A percentile compares a stretch with the other conserved stretches of the same genome.
Conservation (phyloP, 2,888 invertebrate genomes). For the Troilus luridus region DNA sequence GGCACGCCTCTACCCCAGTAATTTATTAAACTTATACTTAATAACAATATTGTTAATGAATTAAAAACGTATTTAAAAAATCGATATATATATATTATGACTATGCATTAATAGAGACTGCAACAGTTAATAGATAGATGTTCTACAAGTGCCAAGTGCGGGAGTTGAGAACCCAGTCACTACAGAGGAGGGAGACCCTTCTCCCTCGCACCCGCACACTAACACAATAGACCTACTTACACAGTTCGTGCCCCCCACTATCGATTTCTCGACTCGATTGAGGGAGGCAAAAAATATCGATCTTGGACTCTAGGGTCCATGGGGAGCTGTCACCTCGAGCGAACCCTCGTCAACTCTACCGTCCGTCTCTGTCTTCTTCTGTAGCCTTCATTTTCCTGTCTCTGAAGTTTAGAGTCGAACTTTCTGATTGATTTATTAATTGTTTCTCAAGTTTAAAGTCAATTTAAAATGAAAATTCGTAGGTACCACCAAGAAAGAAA, state of each 20-base stretch:
- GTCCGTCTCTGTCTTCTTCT: neutral
- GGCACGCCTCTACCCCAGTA: too few relatives aligned
- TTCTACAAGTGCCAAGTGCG: conserved; percentile 22
- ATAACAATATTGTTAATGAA: too few relatives aligned
- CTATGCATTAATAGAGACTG: neutral
- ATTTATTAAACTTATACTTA: too few relatives aligned
- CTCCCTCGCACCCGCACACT: neutral
- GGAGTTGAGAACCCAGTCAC: neutral
- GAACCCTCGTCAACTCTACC: neutral
- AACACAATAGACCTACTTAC: conserved; percentile 54
- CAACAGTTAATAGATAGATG: neutral
- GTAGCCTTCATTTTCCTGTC: neutral
- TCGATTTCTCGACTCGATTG: conserved; percentile 27
- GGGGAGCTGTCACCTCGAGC: neutral
- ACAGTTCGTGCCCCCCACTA: conserved; percentile 39
- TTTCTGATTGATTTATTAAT: too few relatives aligned
- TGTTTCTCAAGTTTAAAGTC: too few relatives aligned
- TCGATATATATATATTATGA: neutral
- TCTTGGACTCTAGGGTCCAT: neutral
- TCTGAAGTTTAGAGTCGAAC: too few relatives aligned
- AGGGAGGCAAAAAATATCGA: neutral
- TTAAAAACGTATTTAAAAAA: too few relatives aligned
- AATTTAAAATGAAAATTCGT: too few relatives aligned
- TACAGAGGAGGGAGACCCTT: too few relatives aligned
- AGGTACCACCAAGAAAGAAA: too few relatives aligned